phyloP scores from a whole-genome alignment of 2,888 invertebrate species.

The Zaprionus bogoriensis region DNA sequence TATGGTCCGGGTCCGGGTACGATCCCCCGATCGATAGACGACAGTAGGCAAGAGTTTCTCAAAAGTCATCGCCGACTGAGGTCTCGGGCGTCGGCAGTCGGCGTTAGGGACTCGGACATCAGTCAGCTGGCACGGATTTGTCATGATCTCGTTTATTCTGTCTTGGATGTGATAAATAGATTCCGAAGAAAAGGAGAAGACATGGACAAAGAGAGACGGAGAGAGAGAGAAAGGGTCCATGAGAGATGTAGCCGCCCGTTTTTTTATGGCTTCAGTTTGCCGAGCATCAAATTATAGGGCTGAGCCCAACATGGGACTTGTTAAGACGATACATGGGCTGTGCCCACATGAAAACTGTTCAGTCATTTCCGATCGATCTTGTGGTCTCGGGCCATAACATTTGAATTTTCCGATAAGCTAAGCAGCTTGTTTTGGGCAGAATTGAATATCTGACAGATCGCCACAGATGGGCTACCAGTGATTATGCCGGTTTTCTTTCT shows the following conservation, averaged over 20 bases:
- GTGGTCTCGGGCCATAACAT: constrained; percentile 30
- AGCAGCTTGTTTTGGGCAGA: constrained; percentile 34
- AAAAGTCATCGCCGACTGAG: too few species aligned
- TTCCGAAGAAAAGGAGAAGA: constrained; percentile 1
- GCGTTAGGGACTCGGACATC: constrained; percentile 17
- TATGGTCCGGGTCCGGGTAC: too few species aligned
- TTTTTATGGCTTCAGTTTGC: constrained; percentile 49
- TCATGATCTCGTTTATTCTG: constrained; percentile 71
- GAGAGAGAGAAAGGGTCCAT: background rate
- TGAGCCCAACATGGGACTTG: constrained; percentile 44
- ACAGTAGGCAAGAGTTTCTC: constrained; percentile 59
- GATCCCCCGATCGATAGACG: constrained; percentile 11
- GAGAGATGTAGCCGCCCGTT: constrained; percentile 21
- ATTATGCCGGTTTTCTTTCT: background rate
- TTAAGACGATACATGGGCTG: constrained; percentile 50
- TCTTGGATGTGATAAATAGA: constrained; percentile 61
- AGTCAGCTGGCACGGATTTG: constrained; percentile 67
- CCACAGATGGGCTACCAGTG: constrained; percentile 49
- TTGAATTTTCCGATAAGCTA: constrained; percentile 45
- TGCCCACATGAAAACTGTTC: constrained; percentile 36
- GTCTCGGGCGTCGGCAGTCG: constrained; percentile 11
- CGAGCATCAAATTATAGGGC: constrained; percentile 56
- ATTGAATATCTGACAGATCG: constrained; percentile 22
- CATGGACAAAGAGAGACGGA: background rate
- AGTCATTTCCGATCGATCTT: constrained; percentile 68